Percentiles rank a stretch among this genome's conserved stretches.
These are phyloP conservation scores for Ormia ochracea DNA, from an alignment of 2,888 invertebrate genomes.

Conservation along the genomic window DNA sequence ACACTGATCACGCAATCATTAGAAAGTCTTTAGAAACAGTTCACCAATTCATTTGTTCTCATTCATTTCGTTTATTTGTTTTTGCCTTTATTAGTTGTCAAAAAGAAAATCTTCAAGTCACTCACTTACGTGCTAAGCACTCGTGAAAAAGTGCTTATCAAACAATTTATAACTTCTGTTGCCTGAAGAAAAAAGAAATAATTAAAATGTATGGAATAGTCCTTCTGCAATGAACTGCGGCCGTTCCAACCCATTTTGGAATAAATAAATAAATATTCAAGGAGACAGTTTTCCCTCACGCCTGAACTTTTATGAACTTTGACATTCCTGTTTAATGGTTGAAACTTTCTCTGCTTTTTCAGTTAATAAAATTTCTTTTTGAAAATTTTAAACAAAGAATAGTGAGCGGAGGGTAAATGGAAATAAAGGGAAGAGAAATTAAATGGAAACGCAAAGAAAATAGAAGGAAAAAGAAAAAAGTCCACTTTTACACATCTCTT, in stretches of 20 bases:
- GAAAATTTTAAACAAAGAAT: constrained; percentile 23
- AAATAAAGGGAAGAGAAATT: neutral
- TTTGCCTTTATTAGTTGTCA: neutral
- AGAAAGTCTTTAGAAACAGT: neutral
- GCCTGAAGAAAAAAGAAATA: no score
- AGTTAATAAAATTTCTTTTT: constrained; percentile 25
- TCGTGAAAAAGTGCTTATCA: neutral
- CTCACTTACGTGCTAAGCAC: neutral
- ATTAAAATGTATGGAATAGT: no score
- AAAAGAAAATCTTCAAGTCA: neutral
- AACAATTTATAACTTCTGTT: neutral
- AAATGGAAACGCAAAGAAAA: neutral
- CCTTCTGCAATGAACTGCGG: no score
- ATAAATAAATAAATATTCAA: no score
- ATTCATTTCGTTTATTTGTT: neutral
- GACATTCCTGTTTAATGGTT: constrained; percentile 31
- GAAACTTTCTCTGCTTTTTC: constrained; percentile 37
- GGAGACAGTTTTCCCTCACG: no score
- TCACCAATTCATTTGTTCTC: neutral
- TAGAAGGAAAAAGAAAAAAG: constrained; percentile 1
- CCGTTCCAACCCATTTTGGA: no score
- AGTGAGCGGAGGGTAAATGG: neutral
- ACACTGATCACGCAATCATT: no score
- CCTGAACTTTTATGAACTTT: no score
- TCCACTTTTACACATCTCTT: no score